Evolutionary conservation across 2,888 invertebrate genomes (phyloP).

Genomic region (Hypercompe scribonia): DNA sequence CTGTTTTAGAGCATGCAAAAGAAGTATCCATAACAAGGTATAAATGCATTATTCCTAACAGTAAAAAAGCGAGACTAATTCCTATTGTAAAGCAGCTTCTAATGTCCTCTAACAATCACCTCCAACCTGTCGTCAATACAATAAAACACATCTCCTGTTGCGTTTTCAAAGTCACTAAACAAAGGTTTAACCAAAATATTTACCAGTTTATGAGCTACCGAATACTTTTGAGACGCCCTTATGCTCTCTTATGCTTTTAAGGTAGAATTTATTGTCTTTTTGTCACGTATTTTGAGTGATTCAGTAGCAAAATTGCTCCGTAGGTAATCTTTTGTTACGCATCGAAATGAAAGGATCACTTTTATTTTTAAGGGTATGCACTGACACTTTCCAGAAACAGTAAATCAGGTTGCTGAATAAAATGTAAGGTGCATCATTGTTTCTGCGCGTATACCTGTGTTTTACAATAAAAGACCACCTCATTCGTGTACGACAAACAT

Average conservation of each 20-base stretch:
- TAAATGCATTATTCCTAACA: neutral
- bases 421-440: neutral
- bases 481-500: neutral
- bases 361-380: constrained; percentile 15
- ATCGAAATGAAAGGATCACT: constrained; percentile 6
- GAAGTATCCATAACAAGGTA: neutral
- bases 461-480: neutral
- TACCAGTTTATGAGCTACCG: constrained; percentile 63
- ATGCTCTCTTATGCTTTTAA: constrained; percentile 40
- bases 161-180: constrained; percentile 44
- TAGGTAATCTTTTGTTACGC: neutral
- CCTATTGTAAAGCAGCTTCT: constrained; percentile 12
- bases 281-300: constrained; percentile 36
- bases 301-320: constrained; percentile 31
- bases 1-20: neutral
- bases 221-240: constrained; percentile 26
- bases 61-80: constrained; percentile 16
- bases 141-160: constrained; percentile 41
- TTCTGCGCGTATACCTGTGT: neutral
- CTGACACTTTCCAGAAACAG: constrained; percentile 9
- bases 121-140: constrained; percentile 33
- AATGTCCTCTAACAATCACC: constrained; percentile 1
- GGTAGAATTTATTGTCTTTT: constrained; percentile 52
- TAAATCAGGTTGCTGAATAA: constrained; percentile 40
- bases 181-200: constrained; percentile 76